These are phyloP conservation scores for Budorcas taxicolor DNA, from an alignment of 2,113 vertebrate species.

Conservation along the genomic window DNA sequence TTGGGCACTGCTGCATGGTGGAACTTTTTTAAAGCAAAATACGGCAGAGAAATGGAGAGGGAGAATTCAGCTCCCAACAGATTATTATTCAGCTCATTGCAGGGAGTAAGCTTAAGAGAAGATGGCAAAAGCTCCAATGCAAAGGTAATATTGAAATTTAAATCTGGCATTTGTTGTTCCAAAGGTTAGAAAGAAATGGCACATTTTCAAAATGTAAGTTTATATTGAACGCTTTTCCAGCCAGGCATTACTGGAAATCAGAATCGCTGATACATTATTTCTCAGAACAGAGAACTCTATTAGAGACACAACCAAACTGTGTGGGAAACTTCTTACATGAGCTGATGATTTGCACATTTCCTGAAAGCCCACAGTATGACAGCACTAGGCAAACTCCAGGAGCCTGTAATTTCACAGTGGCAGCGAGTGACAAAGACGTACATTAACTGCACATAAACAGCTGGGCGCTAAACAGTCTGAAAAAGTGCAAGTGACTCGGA, in stretches of 20 bases:
- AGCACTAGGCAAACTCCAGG: background rate
- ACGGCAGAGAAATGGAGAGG: background rate
- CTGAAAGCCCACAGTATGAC: background rate
- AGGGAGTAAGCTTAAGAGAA: conserved; percentile 18
- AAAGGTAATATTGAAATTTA: background rate
- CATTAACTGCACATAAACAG: background rate
- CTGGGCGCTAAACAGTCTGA: background rate
- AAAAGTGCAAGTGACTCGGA: background rate
- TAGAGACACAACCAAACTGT: background rate
- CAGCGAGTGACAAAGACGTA: background rate
- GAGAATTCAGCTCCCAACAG: background rate
- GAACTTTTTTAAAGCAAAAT: conserved; percentile 50
- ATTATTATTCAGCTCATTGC: background rate
- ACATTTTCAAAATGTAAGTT: background rate
- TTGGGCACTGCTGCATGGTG: conserved; percentile 51
- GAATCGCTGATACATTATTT: background rate
- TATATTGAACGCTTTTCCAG: background rate
- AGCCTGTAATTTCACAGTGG: background rate
- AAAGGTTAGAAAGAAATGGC: background rate
- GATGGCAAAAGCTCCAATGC: background rate
- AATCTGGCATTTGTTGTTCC: background rate
- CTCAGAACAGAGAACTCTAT: background rate
- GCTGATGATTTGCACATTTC: background rate
- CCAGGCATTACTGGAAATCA: background rate
- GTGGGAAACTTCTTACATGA: background rate